These are phyloP conservation scores for Monomorium pharaonis DNA, from an alignment of 1,140 invertebrate genomes.

Conservation along the genomic window DNA sequence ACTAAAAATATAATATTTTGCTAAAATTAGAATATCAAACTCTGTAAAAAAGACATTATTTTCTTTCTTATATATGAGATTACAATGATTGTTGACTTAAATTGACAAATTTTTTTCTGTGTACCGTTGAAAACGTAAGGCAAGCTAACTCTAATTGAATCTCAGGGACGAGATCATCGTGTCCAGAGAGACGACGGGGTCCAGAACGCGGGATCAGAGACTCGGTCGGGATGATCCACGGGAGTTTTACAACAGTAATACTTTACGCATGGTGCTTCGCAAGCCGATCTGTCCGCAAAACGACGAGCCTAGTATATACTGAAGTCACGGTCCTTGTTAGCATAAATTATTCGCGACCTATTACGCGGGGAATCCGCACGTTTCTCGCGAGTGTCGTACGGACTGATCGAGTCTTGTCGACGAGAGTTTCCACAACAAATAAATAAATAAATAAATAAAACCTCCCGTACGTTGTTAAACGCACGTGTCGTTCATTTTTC, in stretches of 20 bases:
- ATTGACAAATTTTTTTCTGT: no score
- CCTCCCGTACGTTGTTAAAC: neutral
- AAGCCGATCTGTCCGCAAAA: conserved; percentile 75
- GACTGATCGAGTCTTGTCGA: neutral
- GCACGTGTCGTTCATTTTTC: neutral
- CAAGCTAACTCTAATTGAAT: conserved; percentile 19
- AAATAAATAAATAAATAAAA: conserved; percentile 33
- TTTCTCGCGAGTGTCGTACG: neutral
- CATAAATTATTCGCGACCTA: neutral
- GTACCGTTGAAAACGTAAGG: neutral
- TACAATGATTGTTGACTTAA: no score
- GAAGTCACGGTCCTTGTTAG: conserved; percentile 29
- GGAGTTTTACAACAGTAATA: conserved; percentile 64
- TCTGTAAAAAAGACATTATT: no score
- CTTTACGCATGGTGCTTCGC: conserved; percentile 56
- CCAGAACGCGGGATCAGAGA: conserved; percentile 56
- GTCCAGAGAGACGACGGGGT: conserved; percentile 23
- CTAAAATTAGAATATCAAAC: no score
- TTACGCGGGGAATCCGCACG: neutral
- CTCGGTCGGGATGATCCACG: conserved; percentile 59
- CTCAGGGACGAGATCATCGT: conserved; percentile 69
- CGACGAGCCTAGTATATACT: conserved; percentile 79
- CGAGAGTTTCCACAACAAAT: no score
- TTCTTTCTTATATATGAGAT: no score
- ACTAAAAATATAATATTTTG: no score